Conservation (phyloP, 92 coral and sea anemone species). For the Zoanthus solanderi region DNA sequence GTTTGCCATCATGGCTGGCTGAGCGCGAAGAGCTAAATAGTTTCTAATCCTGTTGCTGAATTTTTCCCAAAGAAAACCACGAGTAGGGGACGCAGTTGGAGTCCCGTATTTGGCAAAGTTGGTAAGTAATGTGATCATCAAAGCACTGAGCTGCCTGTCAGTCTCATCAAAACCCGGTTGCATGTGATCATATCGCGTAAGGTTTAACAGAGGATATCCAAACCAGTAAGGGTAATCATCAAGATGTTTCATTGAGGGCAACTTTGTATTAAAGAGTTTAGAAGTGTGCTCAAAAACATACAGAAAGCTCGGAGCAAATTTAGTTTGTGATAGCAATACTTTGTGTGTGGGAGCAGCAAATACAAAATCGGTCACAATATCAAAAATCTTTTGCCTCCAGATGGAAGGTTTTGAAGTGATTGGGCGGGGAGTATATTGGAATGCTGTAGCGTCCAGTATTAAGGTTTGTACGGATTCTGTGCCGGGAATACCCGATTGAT, state of each 20-base stretch:
- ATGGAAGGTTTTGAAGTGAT: conserved; percentile 38
- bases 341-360: conserved; percentile 60
- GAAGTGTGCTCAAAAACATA: conserved; percentile 59
- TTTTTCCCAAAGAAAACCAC: conserved; percentile 66
- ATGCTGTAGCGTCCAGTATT: conserved; percentile 48
- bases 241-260: conserved; percentile 27
- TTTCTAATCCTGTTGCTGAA: conserved; percentile 63
- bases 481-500: conserved; percentile 35
- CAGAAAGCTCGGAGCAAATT: conserved; percentile 59
- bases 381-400: conserved; percentile 52
- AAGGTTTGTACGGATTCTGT: conserved; percentile 26
- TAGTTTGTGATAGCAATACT: conserved; percentile 57
- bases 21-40: conserved; percentile 65
- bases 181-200: conserved; percentile 20
- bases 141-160: conserved; percentile 57
- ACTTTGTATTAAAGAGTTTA: conserved; percentile 1
- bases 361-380: conserved; percentile 48
- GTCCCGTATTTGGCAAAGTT: conserved; percentile 65
- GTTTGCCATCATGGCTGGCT: conserved; percentile 58
- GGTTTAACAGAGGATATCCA: conserved; percentile 38
- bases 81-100: conserved; percentile 58
- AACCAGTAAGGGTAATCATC: conserved; percentile 34
- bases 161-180: conserved; percentile 35
- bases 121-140: conserved; percentile 46
- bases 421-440: conserved; percentile 69